Evolutionary conservation across 2,888 invertebrate species (phyloP).

Genomic region (Mystacides longicornis): DNA sequence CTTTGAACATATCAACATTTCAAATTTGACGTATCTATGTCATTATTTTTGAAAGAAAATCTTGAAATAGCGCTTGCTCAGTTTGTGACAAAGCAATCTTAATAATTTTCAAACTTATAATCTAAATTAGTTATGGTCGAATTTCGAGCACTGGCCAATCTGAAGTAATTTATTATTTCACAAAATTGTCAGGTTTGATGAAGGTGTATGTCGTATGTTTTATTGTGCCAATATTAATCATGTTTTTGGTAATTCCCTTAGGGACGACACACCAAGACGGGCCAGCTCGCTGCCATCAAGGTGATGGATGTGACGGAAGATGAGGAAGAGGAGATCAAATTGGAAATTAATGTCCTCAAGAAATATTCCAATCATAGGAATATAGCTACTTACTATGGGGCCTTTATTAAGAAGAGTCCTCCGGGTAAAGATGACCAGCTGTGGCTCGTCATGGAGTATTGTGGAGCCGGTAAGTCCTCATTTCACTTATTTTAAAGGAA

Average conservation of each 20-base stretch:
- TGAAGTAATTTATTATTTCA: no score
- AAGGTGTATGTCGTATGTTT: neutral
- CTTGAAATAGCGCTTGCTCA: no score
- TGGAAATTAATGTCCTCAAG: constrained; percentile 99
- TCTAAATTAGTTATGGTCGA: no score
- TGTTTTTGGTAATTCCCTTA: constrained; percentile 35
- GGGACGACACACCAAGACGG: constrained; percentile 99
- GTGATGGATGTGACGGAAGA: constrained; percentile 99
- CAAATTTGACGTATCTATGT: no score
- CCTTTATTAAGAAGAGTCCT: constrained; percentile 98
- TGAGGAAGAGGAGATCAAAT: constrained; percentile 99
- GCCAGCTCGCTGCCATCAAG: constrained; percentile 99
- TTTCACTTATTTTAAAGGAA: no score
- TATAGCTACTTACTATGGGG: constrained; percentile 99
- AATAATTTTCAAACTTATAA: no score
- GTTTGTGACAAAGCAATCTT: no score
- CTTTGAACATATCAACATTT: no score
- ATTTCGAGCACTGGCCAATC: no score
- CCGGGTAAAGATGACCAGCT: constrained; percentile 98
- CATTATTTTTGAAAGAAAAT: no score
- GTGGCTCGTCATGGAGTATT: constrained; percentile 99
- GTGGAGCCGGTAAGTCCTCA: constrained; percentile 83
- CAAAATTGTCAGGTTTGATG: no score
- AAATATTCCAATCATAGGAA: constrained; percentile 98
- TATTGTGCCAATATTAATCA: neutral